Conservation (phyloP, 2,797 vertebrate species). For the Sphenopsis melanotis region DNA sequence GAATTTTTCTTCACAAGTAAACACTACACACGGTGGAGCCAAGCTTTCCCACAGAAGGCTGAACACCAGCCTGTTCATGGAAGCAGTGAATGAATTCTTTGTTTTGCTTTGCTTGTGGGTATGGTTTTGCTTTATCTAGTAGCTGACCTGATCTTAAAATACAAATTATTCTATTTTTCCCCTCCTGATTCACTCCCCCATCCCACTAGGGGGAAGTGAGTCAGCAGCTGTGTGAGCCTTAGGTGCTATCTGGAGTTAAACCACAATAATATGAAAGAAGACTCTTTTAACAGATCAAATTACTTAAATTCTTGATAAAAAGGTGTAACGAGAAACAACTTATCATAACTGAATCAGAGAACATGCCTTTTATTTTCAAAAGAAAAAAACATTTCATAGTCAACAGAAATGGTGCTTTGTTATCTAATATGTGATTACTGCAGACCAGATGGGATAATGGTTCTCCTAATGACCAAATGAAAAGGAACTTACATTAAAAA, state of each 20-base stretch:
- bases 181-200: background rate
- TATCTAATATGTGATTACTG: background rate
- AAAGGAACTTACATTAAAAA: background rate
- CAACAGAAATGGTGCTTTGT: background rate
- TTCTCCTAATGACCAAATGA: background rate
- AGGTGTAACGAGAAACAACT: background rate
- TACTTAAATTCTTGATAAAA: background rate
- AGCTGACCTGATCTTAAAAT: background rate
- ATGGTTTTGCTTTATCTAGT: background rate
- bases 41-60: background rate
- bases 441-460: background rate
- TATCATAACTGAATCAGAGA: background rate
- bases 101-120: background rate
- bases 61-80: fast-evolving
- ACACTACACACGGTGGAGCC: fast-evolving
- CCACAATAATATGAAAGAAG: background rate
- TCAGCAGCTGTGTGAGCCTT: fast-evolving
- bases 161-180: background rate
- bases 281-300: background rate
- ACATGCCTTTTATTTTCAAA: background rate
- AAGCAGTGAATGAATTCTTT: background rate
- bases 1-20: background rate
- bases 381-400: background rate
- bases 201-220: background rate
- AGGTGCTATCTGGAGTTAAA: background rate